Evolutionary conservation across 2,888 invertebrate species (phyloP).

Genomic region (Liposcelis brunnea): DNA sequence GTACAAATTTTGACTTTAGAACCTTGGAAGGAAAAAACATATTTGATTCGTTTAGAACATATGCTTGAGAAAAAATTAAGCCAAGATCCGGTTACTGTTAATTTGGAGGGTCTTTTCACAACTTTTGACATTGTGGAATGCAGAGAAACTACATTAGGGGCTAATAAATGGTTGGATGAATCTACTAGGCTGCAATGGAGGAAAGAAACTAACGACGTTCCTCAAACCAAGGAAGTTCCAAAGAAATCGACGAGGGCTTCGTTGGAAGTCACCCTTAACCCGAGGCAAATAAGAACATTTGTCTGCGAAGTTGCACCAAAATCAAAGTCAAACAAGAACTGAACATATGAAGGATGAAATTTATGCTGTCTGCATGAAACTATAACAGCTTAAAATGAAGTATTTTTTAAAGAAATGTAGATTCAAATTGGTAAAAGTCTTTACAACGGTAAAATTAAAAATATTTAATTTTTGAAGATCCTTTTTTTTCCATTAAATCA

Average conservation of each 20-base stretch:
- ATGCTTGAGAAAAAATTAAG: conserved; percentile 48
- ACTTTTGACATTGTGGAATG: neutral
- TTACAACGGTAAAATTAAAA: too few relatives aligned
- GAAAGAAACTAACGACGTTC: conserved; percentile 23
- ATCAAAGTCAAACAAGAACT: too few relatives aligned
- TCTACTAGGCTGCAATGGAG: conserved; percentile 36
- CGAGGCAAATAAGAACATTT: conserved; percentile 60
- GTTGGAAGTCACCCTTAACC: conserved; percentile 34
- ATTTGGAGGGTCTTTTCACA: conserved; percentile 20
- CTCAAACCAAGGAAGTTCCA: conserved; percentile 20
- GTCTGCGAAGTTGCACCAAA: conserved; percentile 25
- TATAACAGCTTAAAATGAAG: too few relatives aligned
- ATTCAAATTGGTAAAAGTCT: too few relatives aligned
- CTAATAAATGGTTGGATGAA: conserved; percentile 43
- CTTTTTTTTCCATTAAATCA: too few relatives aligned
- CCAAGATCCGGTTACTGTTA: conserved; percentile 31
- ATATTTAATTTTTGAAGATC: too few relatives aligned
- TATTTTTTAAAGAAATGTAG: too few relatives aligned
- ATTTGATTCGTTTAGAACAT: conserved; percentile 65
- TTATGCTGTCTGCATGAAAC: too few relatives aligned
- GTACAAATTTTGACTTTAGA: conserved; percentile 64
- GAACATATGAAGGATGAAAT: too few relatives aligned
- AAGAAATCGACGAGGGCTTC: conserved; percentile 16
- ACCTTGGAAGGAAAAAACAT: conserved; percentile 43
- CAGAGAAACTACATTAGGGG: conserved; percentile 27